These are phyloP conservation scores for Aleiodes sp. DNA, from an alignment of 1,140 invertebrate genomes.

Conservation along the genomic window DNA sequence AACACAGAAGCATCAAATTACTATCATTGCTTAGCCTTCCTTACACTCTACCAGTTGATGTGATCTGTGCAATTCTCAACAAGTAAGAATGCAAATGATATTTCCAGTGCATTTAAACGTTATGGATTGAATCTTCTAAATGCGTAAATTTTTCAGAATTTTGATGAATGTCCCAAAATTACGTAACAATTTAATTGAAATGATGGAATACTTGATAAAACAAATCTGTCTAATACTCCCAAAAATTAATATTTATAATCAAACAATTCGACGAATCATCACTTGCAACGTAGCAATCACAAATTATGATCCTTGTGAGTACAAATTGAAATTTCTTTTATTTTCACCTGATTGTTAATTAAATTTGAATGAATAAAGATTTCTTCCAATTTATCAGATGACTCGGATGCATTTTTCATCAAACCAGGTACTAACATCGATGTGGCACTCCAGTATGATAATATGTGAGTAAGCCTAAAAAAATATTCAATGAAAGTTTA, in stretches of 20 bases:
- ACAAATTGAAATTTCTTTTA: conserved; percentile 31
- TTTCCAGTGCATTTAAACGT: neutral
- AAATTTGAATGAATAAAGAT: conserved; percentile 44
- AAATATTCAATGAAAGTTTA: no score
- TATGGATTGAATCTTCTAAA: no score
- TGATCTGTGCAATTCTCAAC: conserved; percentile 80
- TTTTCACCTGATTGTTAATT: no score
- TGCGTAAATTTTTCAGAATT: conserved; percentile 60
- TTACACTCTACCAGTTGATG: conserved; percentile 85
- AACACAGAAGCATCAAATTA: conserved; percentile 81
- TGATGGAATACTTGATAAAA: conserved; percentile 69
- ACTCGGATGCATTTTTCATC: conserved; percentile 50
- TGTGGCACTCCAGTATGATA: conserved; percentile 73
- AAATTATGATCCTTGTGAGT: conserved; percentile 71
- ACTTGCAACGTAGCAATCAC: conserved; percentile 76
- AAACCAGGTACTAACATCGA: conserved; percentile 73
- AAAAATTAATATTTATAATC: conserved; percentile 66
- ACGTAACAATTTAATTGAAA: conserved; percentile 64
- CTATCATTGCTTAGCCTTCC: conserved; percentile 83
- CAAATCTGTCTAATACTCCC: conserved; percentile 66
- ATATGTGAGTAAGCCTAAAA: conserved; percentile 56
- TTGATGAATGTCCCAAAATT: conserved; percentile 70
- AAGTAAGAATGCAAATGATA: neutral
- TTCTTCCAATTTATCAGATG: conserved; percentile 41
- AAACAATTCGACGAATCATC: conserved; percentile 70